Percentiles rank a stretch among this genome's conserved stretches.
Evolutionary conservation across 2,113 vertebrate species (phyloP).

Genomic region (Gavia stellata): DNA sequence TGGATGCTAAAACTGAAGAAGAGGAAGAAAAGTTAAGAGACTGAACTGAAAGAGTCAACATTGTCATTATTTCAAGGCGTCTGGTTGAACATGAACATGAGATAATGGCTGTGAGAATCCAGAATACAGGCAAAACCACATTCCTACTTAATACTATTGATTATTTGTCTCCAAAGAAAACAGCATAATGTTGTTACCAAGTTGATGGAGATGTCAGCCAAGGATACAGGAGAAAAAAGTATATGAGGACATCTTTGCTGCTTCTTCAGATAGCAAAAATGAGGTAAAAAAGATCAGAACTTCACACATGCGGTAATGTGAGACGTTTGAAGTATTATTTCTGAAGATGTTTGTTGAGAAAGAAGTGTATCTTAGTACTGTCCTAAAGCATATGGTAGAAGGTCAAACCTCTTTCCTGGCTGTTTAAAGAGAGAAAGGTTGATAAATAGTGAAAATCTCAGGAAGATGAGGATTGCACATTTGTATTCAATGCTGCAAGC

Average conservation of each 20-base stretch:
- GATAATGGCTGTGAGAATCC: not conserved
- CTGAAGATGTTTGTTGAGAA: not conserved
- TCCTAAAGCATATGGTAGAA: not conserved
- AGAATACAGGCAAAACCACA: not conserved
- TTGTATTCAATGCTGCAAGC: not conserved
- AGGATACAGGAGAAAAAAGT: not conserved
- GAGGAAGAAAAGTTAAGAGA: not conserved
- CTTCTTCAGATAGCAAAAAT: not conserved
- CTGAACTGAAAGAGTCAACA: not conserved
- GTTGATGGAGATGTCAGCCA: not conserved
- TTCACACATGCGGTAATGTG: not conserved
- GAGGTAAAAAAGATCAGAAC: not conserved
- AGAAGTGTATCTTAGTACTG: not conserved
- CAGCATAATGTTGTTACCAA: not conserved
- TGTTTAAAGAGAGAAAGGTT: not conserved
- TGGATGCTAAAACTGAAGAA: not conserved
- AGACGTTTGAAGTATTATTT: not conserved
- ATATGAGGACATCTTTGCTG: not conserved
- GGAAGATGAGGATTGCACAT: not conserved
- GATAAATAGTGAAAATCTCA: not conserved
- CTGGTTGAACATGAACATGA: not conserved
- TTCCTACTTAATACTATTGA: not conserved
- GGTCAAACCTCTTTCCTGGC: not conserved
- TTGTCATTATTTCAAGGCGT: not conserved
- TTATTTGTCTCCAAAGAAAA: not conserved